Base-by-base conservation (phyloP, 1,140 invertebrate genomes). In the Agraylea sexmaculata region DNA sequence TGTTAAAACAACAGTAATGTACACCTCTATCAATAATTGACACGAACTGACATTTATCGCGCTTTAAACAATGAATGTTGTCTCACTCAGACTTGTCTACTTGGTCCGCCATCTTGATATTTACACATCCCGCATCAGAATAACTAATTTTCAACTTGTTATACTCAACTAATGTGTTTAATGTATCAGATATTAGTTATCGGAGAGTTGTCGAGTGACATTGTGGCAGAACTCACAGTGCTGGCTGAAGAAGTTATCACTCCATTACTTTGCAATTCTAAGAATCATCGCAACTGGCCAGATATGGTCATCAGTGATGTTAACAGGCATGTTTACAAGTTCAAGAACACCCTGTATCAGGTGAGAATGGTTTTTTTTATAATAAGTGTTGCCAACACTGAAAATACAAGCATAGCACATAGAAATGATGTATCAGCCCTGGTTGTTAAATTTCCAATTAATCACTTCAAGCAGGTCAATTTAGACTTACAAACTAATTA, bases 231-330 rank as follows among this genome's bases (percentile, higher is more conserved):
- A 54, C 54, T 91, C 1, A 73, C 75, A 16, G 68, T 77, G 8
- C 73, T 89, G 51, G 71, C 87, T 2, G 83, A 90, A 53, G 77
- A 88, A 52, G 83, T 87, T 53, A 72, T 87, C 15, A 67, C 82
- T 4, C 85, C 84, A 15, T 51, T 88, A 8, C 54, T 87, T 16
- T 74, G 71, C 20, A 81, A 78, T 51, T 64, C 71, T 3, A 64
- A 69, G 37, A 87, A 87, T 57, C 77, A 82, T 47, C 60, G 59
- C 28, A 71, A 71, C 4, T 89, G 85, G 84, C 84, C 85, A 0
- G 66, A 70, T 32, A 74, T 86, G 19, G 74, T 89, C 0, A 67
- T 73, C 10, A 69, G 78, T 29, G 87, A 90, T 60, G 73, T 89
- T 30, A 73, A 74, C 28, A 69, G 72, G 21, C 83, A 88, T 53